These are phyloP conservation scores for Erythrocercus mccallii DNA, from an alignment of 2,113 vertebrate species.

Conservation along the genomic window DNA sequence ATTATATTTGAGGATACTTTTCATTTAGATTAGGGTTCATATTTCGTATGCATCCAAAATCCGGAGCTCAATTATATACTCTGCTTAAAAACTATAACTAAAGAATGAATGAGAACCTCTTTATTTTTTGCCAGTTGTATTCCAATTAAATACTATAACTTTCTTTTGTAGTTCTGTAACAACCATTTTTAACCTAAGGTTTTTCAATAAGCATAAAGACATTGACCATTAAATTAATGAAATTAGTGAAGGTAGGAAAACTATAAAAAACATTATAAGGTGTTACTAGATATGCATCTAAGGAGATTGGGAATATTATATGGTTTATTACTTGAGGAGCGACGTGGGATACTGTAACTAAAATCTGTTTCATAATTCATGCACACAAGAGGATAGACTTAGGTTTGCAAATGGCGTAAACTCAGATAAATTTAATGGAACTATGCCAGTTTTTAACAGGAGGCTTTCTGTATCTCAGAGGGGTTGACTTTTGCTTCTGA, in stretches of 20 bases:
- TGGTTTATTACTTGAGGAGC: conserved; percentile 17
- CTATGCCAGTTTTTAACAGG: not conserved
- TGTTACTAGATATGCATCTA: not conserved
- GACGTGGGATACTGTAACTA: not conserved
- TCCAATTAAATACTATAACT: not conserved
- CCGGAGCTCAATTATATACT: not conserved
- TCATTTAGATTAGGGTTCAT: not conserved
- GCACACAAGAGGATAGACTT: not conserved
- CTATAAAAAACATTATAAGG: not conserved
- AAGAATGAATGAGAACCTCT: not conserved
- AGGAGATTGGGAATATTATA: not conserved
- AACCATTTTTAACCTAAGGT: not conserved
- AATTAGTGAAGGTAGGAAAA: not conserved
- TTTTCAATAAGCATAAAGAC: not conserved
- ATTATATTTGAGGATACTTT: not conserved
- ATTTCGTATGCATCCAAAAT: not conserved
- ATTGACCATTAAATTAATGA: not conserved
- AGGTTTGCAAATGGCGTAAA: not conserved
- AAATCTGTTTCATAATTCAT: conserved; percentile 38
- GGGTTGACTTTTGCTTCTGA: not conserved
- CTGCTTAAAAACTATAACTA: not conserved
- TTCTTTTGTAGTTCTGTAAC: not conserved
- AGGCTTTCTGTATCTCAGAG: not conserved
- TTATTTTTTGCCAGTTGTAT: not conserved
- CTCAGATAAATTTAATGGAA: conserved; percentile 30